Base-by-base conservation (phyloP, 1,140 invertebrate genomes). In the Oreohelix idahoensis region DNA sequence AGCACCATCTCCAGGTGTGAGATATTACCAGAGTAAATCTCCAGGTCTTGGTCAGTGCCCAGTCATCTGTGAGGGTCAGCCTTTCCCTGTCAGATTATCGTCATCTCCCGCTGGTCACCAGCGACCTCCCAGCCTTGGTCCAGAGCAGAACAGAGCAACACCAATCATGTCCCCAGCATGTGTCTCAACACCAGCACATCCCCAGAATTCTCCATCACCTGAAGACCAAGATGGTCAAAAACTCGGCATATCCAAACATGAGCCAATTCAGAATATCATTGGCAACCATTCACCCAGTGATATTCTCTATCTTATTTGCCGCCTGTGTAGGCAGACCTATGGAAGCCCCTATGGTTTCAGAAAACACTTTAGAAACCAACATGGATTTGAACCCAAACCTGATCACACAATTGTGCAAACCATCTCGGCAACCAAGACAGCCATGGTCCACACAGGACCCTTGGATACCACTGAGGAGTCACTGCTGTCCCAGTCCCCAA, bases 321-420 rank as follows among this genome's bases (percentile, higher is more conserved):
- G 87, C 51, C 81, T 90, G 36, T 91, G 90, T 83, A 81, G 88
- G n/a, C 89, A 90, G 79, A 90, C 90, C 4, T 91, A 91, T 80
- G 90, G 90, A n/a, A 91, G 90, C 84, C 89, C 89, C 11, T 91
- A 91, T 86, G 88, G 88, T 29, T 91, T 91, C 83, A 83, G 89
- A n/a, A 90, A 90, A 80, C 90, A 91, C 79, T 91, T 91, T 74
- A 71, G 90, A 45, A 91, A 90, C 76, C 88, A 90, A 70, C 90
- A 91, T 88, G 90, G 90, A 1, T 91, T 91, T 89, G 89, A 91
- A 84, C 90, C 90, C 1, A 87, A 88, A 35, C 86, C 88, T 2
- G 89, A 90, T 53, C 89, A 91, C 70, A 90, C 89, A 10, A 85
- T 90, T 66, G 89, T 91, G 23, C 90, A 91, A 73, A 90, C 89